Evolutionary conservation across 1,140 invertebrate species (phyloP), one percentile per base, ranked within the genome.

Genomic region (Marisa cornuarietis): DNA sequence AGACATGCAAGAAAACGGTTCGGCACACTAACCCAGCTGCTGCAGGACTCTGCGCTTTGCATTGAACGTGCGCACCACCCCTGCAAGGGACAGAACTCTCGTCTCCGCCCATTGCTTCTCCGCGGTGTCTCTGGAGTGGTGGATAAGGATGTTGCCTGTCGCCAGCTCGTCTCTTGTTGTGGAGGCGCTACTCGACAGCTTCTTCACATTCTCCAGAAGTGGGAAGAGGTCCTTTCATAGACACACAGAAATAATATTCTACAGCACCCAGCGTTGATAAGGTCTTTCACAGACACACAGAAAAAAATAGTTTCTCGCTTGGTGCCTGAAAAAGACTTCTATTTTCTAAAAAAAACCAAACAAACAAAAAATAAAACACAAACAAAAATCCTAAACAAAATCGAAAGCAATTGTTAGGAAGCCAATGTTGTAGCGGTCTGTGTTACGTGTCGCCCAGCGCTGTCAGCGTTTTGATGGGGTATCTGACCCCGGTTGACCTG

Each of bases 31-130:
- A 90, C 96, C 96, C 26, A 98, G 92, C 71, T 94, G 94, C 87
- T 95, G 94, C 11, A 99, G 91, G 71, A 97, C 92, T 84, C 95
- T 94, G 81, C 96, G 93, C 90, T 98, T 97, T 0, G 96, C 96
- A 88, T 97, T 97, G 90, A 99, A 98, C 18, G 95, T 94, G 87
- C 94, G 91, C 1, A 94, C 94, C 22, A 95, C 94, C 4, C 95
- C 95, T 80, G 94, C 94, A 31, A 96, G 89, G 0, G 94, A 94
- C 69, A 95, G 90, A 65, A 96, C 96, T 92, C 97, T 96, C 10
- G 98, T 99, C 91, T 99, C 98, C 13, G 98, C 97, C 98, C 98
- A 99, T 89, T 99, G 98, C 88, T 99, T 99, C 88, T 99, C 97
- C 24, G 98, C 97, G 0, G 98, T 99, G 90, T 99, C 99, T 83